These are phyloP conservation scores for Oithona nana DNA, from an alignment of 2,888 invertebrate species.

Conservation along the genomic window DNA sequence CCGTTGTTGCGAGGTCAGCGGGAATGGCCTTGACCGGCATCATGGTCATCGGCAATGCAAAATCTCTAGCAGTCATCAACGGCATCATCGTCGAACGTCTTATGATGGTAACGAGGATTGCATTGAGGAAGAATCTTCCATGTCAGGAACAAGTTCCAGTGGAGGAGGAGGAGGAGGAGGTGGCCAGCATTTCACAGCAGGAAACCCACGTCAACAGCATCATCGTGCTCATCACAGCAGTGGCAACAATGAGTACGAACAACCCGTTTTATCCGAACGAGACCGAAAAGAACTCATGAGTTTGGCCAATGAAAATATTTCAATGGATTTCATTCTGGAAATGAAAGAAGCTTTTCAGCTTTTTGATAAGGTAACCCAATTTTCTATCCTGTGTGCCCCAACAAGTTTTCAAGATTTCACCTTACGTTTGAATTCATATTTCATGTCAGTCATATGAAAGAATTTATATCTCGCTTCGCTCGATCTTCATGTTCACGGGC, in stretches of 20 bases:
- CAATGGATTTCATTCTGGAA: constrained; percentile 16
- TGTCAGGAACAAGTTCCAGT: not conserved
- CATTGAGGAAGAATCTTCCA: not conserved
- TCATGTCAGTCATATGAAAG: too few relatives aligned
- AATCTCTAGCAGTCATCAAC: too few relatives aligned
- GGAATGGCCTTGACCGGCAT: not conserved
- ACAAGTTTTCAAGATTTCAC: too few relatives aligned
- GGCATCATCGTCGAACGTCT: not conserved
- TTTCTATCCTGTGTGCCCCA: too few relatives aligned
- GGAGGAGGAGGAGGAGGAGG: not conserved
- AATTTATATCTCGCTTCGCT: too few relatives aligned
- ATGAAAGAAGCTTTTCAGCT: constrained; percentile 16
- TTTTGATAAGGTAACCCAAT: constrained; percentile 8
- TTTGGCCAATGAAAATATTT: constrained; percentile 11
- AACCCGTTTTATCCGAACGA: not conserved
- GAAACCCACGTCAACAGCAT: too few relatives aligned
- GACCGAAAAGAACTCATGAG: constrained; percentile 9
- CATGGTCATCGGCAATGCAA: too few relatives aligned
- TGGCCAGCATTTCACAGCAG: too few relatives aligned
- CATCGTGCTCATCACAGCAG: too few relatives aligned
- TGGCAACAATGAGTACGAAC: too few relatives aligned
- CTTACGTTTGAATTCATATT: too few relatives aligned
- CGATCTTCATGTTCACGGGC: too few relatives aligned
- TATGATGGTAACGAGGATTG: not conserved
- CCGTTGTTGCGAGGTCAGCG: not conserved